Evolutionary conservation across 2,797 vertebrate genomes (phyloP), one percentile per base, ranked within the genome.

Genomic region (Pterois miles): DNA sequence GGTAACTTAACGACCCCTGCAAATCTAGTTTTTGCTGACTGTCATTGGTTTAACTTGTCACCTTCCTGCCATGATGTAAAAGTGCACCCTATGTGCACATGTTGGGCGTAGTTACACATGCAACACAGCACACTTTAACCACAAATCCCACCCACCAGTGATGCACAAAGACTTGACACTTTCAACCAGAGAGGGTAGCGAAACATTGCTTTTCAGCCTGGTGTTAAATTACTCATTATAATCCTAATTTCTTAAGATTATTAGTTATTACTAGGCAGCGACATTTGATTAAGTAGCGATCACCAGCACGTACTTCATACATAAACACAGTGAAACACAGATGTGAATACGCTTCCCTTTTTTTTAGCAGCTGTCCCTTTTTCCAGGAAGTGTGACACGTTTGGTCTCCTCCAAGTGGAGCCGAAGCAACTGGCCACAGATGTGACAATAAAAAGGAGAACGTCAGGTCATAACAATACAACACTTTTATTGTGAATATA

Each of bases 401-500:
- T 86, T 84, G 52, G 43, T 52, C 23, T 31, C 13, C 29, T 88
- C 31, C 62, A 66, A 62, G 31, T 16, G 58, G 40, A 79, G 69
- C 50, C 67, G 29, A 64, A 75, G 53, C 48, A 81, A 64, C 29
- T 31, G 75, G 20, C 60, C 77, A 50, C 46, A 76, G 73, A 81
- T 71, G 68, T 58, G 66, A 73, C 34, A n/a, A 82, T 31, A 76
- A 85, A 80, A 58, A 40, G 7, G 20, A 71, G 36, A 82, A 70
- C 62, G 46, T 62, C 50, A 63, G 68, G 58, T 89, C 93, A 91
- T 92, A 97, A 97, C 96, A 96, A 97, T 98, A 99, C 96, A 96
- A 98, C 96, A 96, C 94, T 96, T 99, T 99, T 98, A 99, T 98
- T 98, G 96, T 97, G 97, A 98, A 99, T 98, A 98, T 97, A 95